Evolutionary conservation across 2,113 vertebrate species (phyloP), one percentile per base, ranked within the genome.

Genomic region (Perca fluviatilis): DNA sequence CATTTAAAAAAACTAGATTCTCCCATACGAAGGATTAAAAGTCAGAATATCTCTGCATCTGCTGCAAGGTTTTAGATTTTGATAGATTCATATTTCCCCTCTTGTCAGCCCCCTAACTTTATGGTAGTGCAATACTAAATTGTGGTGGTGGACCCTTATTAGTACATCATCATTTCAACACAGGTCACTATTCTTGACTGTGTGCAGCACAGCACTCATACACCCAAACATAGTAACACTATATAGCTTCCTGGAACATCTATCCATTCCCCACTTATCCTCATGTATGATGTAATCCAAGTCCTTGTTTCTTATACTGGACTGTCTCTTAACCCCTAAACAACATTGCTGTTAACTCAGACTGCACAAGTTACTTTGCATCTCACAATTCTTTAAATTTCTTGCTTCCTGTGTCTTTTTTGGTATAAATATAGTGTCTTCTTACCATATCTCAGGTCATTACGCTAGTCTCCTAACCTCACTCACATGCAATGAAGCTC

Each of bases 261-360:
- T 65, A 23, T 43, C 3, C 40, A 4, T 18, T 16, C n/a, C n/a
- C 14, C 14, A 65, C 63, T 8, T 16, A 15, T 47, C n/a, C 43
- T 65, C 63, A 47, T 25, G 21, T 4, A 21, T 43, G 11, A 33
- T 63, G 33, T 43, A 18, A 62, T 46, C 13, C 21, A 64, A 64
- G 62, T 64, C 36, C 43, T 66, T 49, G 62, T 65, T 65, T 47
- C 63, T 47, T 10, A 65, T 16, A 65, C 40, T 46, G 14, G 40
- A 46, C 40, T 65, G 62, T n/a, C 11, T 63, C 10, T 11, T 40
- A 21, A 21, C 18, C 11, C 60, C 30, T 62, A 19, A n/a, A 62
- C 18, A 33, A 4, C 16, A 21, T 11, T 57, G 6, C 9, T 46
- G 19, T 47, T 36, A 27, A 54, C 16, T 11, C 27, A 61, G 23